These are phyloP conservation scores for Elgonia sp. DNA, from an alignment of 2,888 invertebrate species.

Conservation along the genomic window DNA sequence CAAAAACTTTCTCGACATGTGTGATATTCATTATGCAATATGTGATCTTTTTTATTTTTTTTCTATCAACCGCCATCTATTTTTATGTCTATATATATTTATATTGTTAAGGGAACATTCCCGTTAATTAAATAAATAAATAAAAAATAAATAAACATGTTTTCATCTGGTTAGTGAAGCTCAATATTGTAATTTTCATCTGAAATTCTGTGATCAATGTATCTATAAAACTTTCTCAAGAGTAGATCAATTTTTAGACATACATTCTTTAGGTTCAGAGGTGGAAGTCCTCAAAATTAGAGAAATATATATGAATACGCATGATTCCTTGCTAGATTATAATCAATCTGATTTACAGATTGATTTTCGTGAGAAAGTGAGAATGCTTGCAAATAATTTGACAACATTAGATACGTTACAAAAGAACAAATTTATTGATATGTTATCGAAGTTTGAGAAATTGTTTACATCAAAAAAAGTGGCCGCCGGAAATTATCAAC, in stretches of 20 bases:
- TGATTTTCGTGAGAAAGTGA: conserved; percentile 1
- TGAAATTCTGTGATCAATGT: not conserved
- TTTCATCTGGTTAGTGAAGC: not conserved
- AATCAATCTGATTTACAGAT: not conserved
- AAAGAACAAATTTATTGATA: conserved; percentile 14
- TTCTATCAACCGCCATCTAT: too few relatives aligned
- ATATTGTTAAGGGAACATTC: too few relatives aligned
- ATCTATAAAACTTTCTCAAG: not conserved
- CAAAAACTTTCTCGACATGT: too few relatives aligned
- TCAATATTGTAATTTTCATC: too few relatives aligned
- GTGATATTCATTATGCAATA: too few relatives aligned
- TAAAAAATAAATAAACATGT: not conserved
- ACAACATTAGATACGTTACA: not conserved
- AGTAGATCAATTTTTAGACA: not conserved
- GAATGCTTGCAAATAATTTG: not conserved
- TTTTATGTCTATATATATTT: too few relatives aligned
- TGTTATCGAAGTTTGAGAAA: not conserved
- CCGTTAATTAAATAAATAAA: too few relatives aligned
- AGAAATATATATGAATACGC: too few relatives aligned
- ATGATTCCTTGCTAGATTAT: too few relatives aligned
- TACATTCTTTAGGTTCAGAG: not conserved
- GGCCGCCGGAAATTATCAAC: conserved; percentile 57
- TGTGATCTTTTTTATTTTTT: too few relatives aligned
- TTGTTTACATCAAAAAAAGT: conserved; percentile 21
- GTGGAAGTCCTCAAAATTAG: too few relatives aligned